Base-by-base conservation (phyloP, 2,888 invertebrate genomes). In the Drosophila diplacantha region DNA sequence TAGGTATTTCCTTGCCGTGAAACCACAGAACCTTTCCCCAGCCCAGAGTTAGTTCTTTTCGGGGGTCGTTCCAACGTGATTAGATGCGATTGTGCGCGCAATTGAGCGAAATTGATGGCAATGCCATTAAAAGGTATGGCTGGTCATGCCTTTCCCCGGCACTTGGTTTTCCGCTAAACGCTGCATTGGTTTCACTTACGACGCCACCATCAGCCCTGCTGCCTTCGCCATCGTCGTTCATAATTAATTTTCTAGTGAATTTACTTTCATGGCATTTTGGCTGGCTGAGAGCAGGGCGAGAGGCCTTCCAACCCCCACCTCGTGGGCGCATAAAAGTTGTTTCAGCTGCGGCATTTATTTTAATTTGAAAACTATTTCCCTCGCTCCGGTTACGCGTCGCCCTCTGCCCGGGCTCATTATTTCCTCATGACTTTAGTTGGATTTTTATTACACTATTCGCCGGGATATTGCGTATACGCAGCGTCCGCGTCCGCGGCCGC, bases 61-160 rank as follows among this genome's bases (percentile, higher is more conserved):
- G 52, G 52, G 53, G 68, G 69, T 83, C 74, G 75, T 78, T 78
- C 32, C 71, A 60, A 74, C 66, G 74, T 83, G 80, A 81, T 81
- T 83, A 81, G 83, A 81, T 81, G 80, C 81, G 80, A 83, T 81
- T 81, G 79, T 83, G 79, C 64, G 83, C 70, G 83, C 83, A 81
- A 83, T 83, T 83, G 83, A 81, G 83, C 80, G 74, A 81, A 81
- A 83, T 83, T 81, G 83, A 81, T 81, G 80, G 83, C 80, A 75
- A 72, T 81, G 74, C 74, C 59, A 74, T 78, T 83, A 83, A 78
- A 81, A 78, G 83, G 81, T 81, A 82, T 73, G 69, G 68, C 68
- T 54, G 50, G 69, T 55, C 65, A 41, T 60, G 41, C 54, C 58
- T 61, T 38, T 50, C 37, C 55, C 54, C 3, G 16, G 16, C 6